Conservation (phyloP, 1,140 invertebrate species). For the Drosophila saltans region DNA sequence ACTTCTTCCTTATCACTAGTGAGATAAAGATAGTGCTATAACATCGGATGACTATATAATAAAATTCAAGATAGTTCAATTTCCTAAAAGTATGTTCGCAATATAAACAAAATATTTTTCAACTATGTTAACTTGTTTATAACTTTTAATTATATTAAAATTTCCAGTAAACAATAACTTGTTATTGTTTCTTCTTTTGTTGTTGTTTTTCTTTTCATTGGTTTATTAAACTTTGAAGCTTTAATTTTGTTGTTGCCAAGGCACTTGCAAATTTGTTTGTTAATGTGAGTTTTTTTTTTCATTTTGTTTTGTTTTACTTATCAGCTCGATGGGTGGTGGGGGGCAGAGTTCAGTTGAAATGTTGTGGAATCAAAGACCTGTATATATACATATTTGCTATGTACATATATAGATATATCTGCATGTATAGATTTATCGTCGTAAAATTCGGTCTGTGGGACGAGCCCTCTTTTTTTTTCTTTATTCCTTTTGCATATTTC, state of each 20-base stretch:
- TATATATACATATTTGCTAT: not conserved
- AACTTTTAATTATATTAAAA: not conserved
- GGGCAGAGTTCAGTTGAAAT: conserved; percentile 36
- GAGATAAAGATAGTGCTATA: not conserved
- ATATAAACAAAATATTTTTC: not conserved
- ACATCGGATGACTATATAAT: not conserved
- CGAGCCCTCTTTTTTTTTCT: conserved; percentile 62
- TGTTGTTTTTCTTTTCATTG: not conserved
- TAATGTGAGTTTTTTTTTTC: conserved; percentile 3
- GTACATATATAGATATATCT: not conserved
- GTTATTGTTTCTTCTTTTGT: not conserved
- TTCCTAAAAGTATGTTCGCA: not conserved
- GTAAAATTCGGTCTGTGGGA: conserved; percentile 18
- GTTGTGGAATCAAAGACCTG: not conserved
- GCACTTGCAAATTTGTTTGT: conserved; percentile 18
- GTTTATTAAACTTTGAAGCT: conserved; percentile 5
- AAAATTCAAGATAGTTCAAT: not conserved
- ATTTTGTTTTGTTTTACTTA: conserved; percentile 41
- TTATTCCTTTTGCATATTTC: conserved; percentile 10
- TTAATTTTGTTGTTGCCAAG: conserved; percentile 51
- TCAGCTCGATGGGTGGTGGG: conserved; percentile 24
- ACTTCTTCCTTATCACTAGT: not conserved
- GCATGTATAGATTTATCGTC: too few relatives aligned
- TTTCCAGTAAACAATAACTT: conserved; percentile 6
- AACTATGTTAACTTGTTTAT: not conserved